Evolutionary conservation across 2,888 invertebrate genomes (phyloP), one percentile per base, ranked within the genome.

Genomic region (Thera obeliscata): DNA sequence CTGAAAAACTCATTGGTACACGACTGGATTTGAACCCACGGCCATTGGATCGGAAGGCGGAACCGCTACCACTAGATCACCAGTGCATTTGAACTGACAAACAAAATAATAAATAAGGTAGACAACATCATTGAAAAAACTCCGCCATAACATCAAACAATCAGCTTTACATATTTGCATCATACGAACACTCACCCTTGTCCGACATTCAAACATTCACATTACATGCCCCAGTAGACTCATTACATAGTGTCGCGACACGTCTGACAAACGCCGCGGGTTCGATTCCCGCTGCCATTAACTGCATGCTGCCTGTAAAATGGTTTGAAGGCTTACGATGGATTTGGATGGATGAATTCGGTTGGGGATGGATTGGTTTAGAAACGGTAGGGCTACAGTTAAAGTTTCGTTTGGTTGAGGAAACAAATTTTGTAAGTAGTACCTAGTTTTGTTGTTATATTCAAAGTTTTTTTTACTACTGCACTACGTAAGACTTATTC

Each of bases 241-340:
- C 72, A 72, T 75, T 74, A 74, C 72, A 66, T 41, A 43, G 63
- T 64, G 71, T 69, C 72, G 67, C 71, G 64, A 33, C 66, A 43
- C 59, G 64, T 46, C 60, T 68, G 68, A 71, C 68, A 68, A 71
- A 72, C 73, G 72, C 65, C 70, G 69, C 70, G 66, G 75, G 73
- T 76, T 76, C 73, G 73, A 73, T 71, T 66, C 64, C 64, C 72
- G 76, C 69, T 69, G 43, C 63, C 69, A 80, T 80, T 80, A 80
- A 80, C 79, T 77, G 79, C 76, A 73, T 74, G 77, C 76, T 69
- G 69, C 57, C 69, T 65, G 72, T 74, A 76, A 75, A 77, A 78
- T 74, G 75, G 76, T 74, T 71, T 71, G 66, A 71, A 68, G 68
- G 74, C 71, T 72, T 71, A 49, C 68, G 61, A 68, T 71, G 67